Evolutionary conservation across 2,797 vertebrate genomes (phyloP).

Genomic region (Gadopsis bispinosus): DNA sequence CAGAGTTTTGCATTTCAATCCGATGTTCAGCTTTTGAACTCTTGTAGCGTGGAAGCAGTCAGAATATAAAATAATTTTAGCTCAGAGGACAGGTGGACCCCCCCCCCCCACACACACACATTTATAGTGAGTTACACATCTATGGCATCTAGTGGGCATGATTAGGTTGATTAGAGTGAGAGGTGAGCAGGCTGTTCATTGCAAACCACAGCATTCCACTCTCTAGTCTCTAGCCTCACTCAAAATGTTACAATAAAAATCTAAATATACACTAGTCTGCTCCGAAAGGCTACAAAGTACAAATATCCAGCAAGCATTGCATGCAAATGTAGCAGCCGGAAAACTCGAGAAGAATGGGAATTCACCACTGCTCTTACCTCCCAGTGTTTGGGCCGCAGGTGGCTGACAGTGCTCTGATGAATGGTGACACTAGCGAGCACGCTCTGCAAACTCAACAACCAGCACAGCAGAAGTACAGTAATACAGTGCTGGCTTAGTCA

Average conservation of each 20-base stretch:
- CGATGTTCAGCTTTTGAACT: slow-evolving; percentile 63
- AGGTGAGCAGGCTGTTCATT: slow-evolving; percentile 13
- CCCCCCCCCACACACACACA: neutral
- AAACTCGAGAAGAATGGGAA: slow-evolving; percentile 25
- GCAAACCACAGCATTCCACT: neutral
- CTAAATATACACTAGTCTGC: slow-evolving; percentile 19
- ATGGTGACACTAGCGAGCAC: slow-evolving; percentile 57
- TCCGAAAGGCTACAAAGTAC: slow-evolving; percentile 8
- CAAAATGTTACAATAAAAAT: slow-evolving; percentile 22
- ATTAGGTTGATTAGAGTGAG: slow-evolving; percentile 26
- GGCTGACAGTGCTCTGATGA: slow-evolving; percentile 68
- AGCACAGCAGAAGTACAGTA: slow-evolving; percentile 40
- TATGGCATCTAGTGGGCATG: slow-evolving; percentile 11
- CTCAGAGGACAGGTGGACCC: slow-evolving; percentile 43
- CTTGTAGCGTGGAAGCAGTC: slow-evolving; percentile 35
- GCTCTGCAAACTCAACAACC: slow-evolving; percentile 48
- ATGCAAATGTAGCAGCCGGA: slow-evolving; percentile 39
- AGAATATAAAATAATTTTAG: slow-evolving; percentile 54
- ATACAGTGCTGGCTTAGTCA: slow-evolving; percentile 41
- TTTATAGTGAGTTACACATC: slow-evolving; percentile 20
- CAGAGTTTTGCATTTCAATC: slow-evolving; percentile 71
- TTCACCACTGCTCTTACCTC: slow-evolving; percentile 42
- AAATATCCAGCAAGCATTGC: slow-evolving; percentile 24
- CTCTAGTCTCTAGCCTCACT: slow-evolving; percentile 3
- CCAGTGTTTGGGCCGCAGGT: slow-evolving; percentile 63